Conservation (phyloP, 2,888 invertebrate genomes). For the Melipona bicolor region DNA sequence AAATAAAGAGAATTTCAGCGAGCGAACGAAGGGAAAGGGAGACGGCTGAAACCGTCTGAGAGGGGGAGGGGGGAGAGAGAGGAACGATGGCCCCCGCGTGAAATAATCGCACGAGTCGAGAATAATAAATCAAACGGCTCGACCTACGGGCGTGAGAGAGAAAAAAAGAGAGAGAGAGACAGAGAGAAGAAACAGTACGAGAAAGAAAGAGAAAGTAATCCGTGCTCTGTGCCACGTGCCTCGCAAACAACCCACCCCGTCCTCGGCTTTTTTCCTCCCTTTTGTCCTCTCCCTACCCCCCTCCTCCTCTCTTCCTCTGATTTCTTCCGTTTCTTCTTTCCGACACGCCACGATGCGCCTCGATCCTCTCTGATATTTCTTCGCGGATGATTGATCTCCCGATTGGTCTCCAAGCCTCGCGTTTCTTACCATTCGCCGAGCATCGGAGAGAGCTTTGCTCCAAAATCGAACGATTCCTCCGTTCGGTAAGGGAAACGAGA, state of each 20-base stretch:
- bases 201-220: slow-evolving; percentile 59
- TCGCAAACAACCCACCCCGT: slow-evolving; percentile 39
- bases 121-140: slow-evolving; percentile 66
- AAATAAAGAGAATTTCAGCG: slow-evolving; percentile 77
- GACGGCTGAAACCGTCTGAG: neutral
- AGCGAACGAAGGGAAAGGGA: slow-evolving; percentile 51
- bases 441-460: no score
- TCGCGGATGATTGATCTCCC: no score
- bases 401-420: neutral
- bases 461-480: no score
- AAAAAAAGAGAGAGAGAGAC: slow-evolving; percentile 37
- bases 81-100: slow-evolving; percentile 41
- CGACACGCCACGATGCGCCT: neutral
- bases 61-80: neutral
- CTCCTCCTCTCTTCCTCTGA: neutral
- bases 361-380: neutral
- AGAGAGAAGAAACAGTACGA: slow-evolving; percentile 32
- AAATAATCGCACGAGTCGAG: slow-evolving; percentile 68
- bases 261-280: slow-evolving; percentile 8
- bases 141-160: slow-evolving; percentile 27
- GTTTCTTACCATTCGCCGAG: no score
- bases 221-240: slow-evolving; percentile 56
- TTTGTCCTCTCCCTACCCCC: neutral
- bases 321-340: slow-evolving; percentile 24
- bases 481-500: no score